Percentiles rank a stretch among this genome's conserved stretches.
Conservation (phyloP, 2,888 invertebrate genomes). For the Cetonia aurata region DNA sequence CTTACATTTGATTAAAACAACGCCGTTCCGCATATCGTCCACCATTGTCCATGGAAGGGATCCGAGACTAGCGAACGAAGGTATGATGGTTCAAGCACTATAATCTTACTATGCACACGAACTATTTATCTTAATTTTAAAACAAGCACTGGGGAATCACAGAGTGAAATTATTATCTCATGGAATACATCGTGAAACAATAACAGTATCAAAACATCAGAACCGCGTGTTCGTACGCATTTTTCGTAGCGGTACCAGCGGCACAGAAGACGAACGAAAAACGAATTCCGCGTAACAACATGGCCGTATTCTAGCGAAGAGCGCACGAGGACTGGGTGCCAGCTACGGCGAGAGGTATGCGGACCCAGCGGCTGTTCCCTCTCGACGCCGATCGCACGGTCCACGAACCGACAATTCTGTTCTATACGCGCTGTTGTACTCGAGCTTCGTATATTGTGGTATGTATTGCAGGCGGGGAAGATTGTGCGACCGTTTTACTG, state of each 20-base stretch:
- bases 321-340: constrained; percentile 49
- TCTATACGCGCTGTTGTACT: too few relatives aligned
- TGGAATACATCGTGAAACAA: too few relatives aligned
- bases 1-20: constrained; percentile 82
- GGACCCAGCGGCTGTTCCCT: too few relatives aligned
- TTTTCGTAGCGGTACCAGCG: neutral
- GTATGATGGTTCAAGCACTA: constrained; percentile 16
- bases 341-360: too few relatives aligned
- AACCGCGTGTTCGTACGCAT: too few relatives aligned
- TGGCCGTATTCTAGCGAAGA: constrained; percentile 48
- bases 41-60: constrained; percentile 63
- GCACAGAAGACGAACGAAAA: constrained; percentile 43
- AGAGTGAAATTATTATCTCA: too few relatives aligned
- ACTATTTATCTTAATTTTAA: too few relatives aligned
- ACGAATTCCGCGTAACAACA: constrained; percentile 48
- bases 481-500: too few relatives aligned
- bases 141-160: too few relatives aligned
- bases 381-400: constrained; percentile 41
- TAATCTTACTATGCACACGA: neutral
- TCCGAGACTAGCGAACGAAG: constrained; percentile 62
- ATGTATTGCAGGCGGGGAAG: too few relatives aligned
- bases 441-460: too few relatives aligned
- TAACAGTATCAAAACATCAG: too few relatives aligned
- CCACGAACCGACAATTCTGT: constrained; percentile 23
- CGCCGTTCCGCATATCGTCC: constrained; percentile 79